Evolutionary conservation across 2,888 invertebrate genomes (phyloP), one percentile per base, ranked within the genome.

Genomic region (Drosophila mimica): DNA sequence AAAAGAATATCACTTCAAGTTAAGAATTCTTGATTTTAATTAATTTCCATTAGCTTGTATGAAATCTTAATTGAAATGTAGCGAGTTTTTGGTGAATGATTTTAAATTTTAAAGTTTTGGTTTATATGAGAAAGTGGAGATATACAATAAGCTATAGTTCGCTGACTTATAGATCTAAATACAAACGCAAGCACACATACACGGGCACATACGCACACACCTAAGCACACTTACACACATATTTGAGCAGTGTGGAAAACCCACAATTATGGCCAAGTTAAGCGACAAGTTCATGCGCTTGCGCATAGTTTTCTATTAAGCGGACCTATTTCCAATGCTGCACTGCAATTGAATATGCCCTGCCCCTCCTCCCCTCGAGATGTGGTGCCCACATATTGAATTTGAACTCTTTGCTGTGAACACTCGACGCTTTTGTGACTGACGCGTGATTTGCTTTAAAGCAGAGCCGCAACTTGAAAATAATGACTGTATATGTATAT

Each of bases 201-300:
- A 4, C 20, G 25, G 6, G 13, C 8, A 7, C 13, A 20, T 6
- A 13, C 6, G 6, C 20, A 20, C 33, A 34, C 11, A n/a, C 25
- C 13, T 40, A 1, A n/a, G 15, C 30, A 43, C 36, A 52, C 1
- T 15, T 25, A 4, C 17, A 38, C 1, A 25, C 20, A 33, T 62
- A 9, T 5, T 20, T 4, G 31, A 20, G 8, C 25, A 25, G 11
- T 34, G 33, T 40, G 30, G 9, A 38, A 59, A 63, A 64, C 0
- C 46, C 54, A 13, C 64, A 63, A 46, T 69, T 63, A 56, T 38
- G 51, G 71, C 53, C 58, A 66, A 72, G 51, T 63, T 43, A 74
- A 79, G 58, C 74, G 83, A 70, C 84, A 83, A 83, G 87, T 87
- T 83, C 87, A 87, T 64, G 74, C 79, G 82, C 80, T 68, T 70